Conservation (phyloP, 2,888 invertebrate genomes). For the Alcis repandata region DNA sequence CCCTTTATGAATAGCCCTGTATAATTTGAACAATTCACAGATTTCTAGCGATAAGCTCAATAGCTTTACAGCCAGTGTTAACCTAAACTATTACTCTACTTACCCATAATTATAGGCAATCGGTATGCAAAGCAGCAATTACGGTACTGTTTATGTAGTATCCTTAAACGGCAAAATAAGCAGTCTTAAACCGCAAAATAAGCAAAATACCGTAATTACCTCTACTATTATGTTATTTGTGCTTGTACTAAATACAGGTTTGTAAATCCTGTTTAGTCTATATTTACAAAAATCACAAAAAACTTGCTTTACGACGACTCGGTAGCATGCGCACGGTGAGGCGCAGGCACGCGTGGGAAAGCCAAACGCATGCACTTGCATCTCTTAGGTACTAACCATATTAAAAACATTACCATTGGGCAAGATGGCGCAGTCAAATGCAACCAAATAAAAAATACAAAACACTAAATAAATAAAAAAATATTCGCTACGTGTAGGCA, state of each 20-base stretch:
- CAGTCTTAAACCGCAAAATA: constrained; percentile 22
- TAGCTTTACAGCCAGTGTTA: background rate
- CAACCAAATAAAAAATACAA: no score
- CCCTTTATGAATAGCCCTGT: no score
- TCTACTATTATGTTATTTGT: background rate
- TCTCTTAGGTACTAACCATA: no score
- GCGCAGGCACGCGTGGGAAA: no score
- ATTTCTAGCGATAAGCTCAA: constrained; percentile 1
- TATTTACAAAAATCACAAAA: background rate
- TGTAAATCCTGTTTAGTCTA: background rate
- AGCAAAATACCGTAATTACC: constrained; percentile 9
- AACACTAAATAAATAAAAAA: no score
- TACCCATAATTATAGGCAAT: constrained; percentile 20
- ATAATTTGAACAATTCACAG: background rate
- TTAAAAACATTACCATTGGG: no score
- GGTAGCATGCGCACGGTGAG: no score
- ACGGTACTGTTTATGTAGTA: constrained; percentile 13
- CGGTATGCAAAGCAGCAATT: constrained; percentile 25
- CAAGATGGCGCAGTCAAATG: no score
- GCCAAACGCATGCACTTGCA: no score
- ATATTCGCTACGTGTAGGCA: no score
- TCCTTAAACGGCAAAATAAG: constrained; percentile 21
- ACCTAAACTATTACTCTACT: constrained; percentile 5
- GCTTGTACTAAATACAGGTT: background rate
- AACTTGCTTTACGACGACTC: no score